Evolutionary conservation across 2,888 invertebrate species (phyloP), one percentile per base, ranked within the genome.

Genomic region (Thymelicus acteon): DNA sequence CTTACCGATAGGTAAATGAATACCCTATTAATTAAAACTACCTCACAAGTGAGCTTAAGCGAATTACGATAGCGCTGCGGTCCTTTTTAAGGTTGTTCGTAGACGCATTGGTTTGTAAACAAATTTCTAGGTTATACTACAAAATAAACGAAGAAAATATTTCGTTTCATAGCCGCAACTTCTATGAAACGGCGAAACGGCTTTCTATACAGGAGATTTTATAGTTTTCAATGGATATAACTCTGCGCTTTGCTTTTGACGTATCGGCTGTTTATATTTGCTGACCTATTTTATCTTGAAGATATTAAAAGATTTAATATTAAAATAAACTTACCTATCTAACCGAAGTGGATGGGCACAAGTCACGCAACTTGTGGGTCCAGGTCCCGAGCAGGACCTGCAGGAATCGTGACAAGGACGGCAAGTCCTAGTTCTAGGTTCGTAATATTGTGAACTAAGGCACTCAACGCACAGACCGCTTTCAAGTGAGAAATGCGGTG

Each of bases 391-490:
- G 81, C 97, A 97, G 7, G 96, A 95, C 71, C 95, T 94, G 79
- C 97, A 97, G 3, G 96, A 95, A 60, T 95, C 92, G 76, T 96
- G 96, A 77, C 97, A 97, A 15, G 95, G 95, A 79, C 95, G 95
- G 85, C 97, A 97, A 0, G 95, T 95, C 81, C 96, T 95, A 0
- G 96, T 95, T 69, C 95, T 93, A 0, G 95, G 93, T 83, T 96
- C 97, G 79, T 96, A 96, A 85, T 95, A 97, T 83, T 97, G 96
- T 8, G 96, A 95, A 77, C 96, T 95, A 74, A 96, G 94, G 85
- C 97, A 97, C 87, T 96, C 96, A 90, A 96, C 96, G 82, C 97
- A 97, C 66, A 96, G 87, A 1, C 96, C 96, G 71, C 95, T 95
- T 75, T 96, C 96, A 52, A 96, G 89, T 87, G 96, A 96, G 75